phyloP scores from a whole-genome alignment of 2,888 invertebrate genomes.

The Eristalis tenax region DNA sequence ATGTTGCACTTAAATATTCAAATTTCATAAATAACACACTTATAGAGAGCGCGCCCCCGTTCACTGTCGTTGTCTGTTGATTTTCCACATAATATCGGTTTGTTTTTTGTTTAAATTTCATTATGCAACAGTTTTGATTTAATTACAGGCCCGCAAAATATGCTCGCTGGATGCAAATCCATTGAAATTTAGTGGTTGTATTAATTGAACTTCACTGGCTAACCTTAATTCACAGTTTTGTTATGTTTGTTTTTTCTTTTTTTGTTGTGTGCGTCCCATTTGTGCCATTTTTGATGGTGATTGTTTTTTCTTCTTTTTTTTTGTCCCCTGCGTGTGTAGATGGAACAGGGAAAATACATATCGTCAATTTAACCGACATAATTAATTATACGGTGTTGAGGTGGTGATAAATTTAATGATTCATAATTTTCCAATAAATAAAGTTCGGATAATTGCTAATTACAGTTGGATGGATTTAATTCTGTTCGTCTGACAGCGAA shows the following conservation, averaged over 20 bases:
- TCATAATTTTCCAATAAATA: conserved; percentile 58
- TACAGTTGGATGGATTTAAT: conserved; percentile 19
- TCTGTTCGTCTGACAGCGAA: not conserved
- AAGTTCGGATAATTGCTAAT: conserved; percentile 42
- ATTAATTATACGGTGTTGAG: conserved; percentile 47
- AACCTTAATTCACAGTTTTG: conserved; percentile 47
- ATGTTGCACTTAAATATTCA: conserved; percentile 36
- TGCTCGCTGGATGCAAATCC: not conserved
- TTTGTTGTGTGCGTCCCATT: not conserved
- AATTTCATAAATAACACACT: conserved; percentile 33
- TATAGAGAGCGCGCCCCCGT: not conserved
- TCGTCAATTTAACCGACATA: conserved; percentile 46
- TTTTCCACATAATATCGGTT: conserved; percentile 1
- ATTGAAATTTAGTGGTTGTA: conserved; percentile 12
- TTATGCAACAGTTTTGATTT: conserved; percentile 48
- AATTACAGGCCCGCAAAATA: conserved; percentile 17
- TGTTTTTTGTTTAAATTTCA: conserved; percentile 17
- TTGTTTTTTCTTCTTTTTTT: not conserved
- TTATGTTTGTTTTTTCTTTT: not conserved
- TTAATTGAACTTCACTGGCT: conserved; percentile 34
- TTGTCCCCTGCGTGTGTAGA: not conserved
- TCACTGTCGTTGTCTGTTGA: not conserved
- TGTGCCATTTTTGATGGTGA: not conserved
- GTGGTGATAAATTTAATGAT: conserved; percentile 52
- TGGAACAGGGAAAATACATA: conserved; percentile 26